Base-by-base conservation (phyloP, 2,113 vertebrate species). In the Rhipidura dahli region DNA sequence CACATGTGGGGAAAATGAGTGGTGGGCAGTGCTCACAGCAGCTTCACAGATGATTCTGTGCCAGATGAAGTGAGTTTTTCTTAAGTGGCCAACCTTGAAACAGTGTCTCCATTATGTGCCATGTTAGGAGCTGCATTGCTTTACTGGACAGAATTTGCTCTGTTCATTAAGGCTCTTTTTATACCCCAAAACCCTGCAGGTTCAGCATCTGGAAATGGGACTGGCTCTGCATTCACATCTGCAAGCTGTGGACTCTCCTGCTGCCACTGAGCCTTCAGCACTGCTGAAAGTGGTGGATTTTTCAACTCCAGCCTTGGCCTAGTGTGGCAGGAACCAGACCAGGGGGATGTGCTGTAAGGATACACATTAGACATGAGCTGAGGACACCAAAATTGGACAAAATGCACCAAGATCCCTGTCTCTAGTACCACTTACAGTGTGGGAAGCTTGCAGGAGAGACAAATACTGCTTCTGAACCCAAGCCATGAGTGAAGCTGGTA, bases 251-350 rank as follows among this genome's bases (percentile, higher is more conserved):
- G 8, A 16, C n/a, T 61, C 59, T 94, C 7, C 83, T 85, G 12
- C 44, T 85, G 33, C 73, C 37, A 17, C 72, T 98, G 98, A 98
- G 73, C 96, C 97, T 83, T 96, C 97, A 45, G 97, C 94, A 35
- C 83, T 97, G 83, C 93, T 98, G 65, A 97, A 97, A 63, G 89
- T 97, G 56, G 95, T 96, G 9, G 96, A 98, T 65, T 98, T 97
- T 78, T 97, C 97, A 97, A 90, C 91, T 97, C 96, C 71, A 98
- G 93, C 70, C 84, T 98, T 93, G 98, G 95, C 16, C 97, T 98
- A 97, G 92, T 91, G 44, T 98, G 97, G 97, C 49, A 40, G 19
- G 92, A 98, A 69, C 97, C 97, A 45, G 94, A 72, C 31, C 16
- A 40, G 22, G 94, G 96, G 63, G 95, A 97, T 15, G 66, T 68